Conservation (phyloP, 2,888 invertebrate species). For the Belgica antarctica region DNA sequence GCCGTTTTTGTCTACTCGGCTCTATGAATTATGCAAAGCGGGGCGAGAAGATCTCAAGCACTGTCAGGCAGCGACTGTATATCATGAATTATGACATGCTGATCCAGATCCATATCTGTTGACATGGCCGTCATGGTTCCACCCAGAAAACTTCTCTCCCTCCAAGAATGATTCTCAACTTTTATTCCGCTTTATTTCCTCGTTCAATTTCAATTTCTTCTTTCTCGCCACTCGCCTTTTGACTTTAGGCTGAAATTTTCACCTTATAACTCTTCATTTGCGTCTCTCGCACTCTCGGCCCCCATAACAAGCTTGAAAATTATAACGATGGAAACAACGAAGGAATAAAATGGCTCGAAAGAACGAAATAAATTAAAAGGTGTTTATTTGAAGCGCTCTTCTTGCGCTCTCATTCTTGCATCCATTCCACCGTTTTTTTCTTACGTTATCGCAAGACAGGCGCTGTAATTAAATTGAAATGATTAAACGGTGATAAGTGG, state of each 20-base stretch:
- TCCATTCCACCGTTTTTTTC: too few relatives aligned
- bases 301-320: conserved; percentile 42
- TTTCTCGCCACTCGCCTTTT: background rate
- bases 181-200: conserved; percentile 11
- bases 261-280: conserved; percentile 7
- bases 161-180: background rate
- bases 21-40: too few relatives aligned
- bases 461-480: conserved; percentile 43
- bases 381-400: conserved; percentile 40
- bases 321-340: conserved; percentile 38
- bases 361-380: conserved; percentile 36
- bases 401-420: background rate
- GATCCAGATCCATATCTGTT: conserved; percentile 4
- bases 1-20: too few relatives aligned
- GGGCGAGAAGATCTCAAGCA: too few relatives aligned
- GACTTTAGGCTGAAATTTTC: background rate
- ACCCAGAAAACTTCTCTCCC: background rate
- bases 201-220: background rate
- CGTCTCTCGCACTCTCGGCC: background rate
- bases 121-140: conserved; percentile 3
- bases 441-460: conserved; percentile 32
- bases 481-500: conserved; percentile 43
- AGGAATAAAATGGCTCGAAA: conserved; percentile 12
- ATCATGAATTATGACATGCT: background rate
- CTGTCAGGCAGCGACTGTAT: background rate